Evolutionary conservation across 2,113 vertebrate genomes (phyloP).

Genomic region (Brachyistius frenatus): DNA sequence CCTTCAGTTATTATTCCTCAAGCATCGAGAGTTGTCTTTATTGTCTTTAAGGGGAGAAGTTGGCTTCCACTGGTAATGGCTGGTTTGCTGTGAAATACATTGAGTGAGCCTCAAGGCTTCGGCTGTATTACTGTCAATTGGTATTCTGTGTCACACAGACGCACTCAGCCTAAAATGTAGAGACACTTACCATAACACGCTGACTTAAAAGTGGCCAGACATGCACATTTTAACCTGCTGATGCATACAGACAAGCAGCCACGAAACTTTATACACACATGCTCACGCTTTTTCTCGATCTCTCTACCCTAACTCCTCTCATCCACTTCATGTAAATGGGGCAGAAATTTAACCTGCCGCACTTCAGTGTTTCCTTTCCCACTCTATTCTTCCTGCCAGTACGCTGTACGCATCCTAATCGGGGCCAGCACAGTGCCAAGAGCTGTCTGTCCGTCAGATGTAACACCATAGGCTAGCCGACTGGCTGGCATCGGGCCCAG

Average conservation of each 20-base stretch:
- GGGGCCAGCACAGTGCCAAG: conserved; percentile 41
- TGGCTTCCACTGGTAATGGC: conserved; percentile 53
- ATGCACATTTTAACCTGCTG: background rate
- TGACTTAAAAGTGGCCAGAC: background rate
- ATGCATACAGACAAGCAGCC: conserved; percentile 23
- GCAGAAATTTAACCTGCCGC: conserved; percentile 37
- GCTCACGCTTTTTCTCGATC: background rate
- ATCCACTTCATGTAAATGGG: conserved; percentile 29
- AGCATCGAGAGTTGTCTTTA: conserved; percentile 61
- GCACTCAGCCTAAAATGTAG: conserved; percentile 22
- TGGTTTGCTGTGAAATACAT: conserved; percentile 56
- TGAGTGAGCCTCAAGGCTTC: conserved; percentile 41
- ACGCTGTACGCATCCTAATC: conserved; percentile 61
- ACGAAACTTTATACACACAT: background rate
- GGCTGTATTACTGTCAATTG: conserved; percentile 33
- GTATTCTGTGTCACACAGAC: conserved; percentile 47
- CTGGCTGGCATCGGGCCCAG: conserved; percentile 57
- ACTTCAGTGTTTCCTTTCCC: conserved; percentile 14
- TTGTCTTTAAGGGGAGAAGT: conserved; percentile 61
- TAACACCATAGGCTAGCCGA: conserved; percentile 43
- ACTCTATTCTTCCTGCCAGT: conserved; percentile 15
- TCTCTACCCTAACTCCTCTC: conserved; percentile 25
- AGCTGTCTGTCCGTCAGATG: conserved; percentile 59
- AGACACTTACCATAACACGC: conserved; percentile 3
- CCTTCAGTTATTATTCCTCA: conserved; percentile 65